phyloP scores from a whole-genome alignment of 2,113 vertebrate genomes.

The Accipiter cooperii region DNA sequence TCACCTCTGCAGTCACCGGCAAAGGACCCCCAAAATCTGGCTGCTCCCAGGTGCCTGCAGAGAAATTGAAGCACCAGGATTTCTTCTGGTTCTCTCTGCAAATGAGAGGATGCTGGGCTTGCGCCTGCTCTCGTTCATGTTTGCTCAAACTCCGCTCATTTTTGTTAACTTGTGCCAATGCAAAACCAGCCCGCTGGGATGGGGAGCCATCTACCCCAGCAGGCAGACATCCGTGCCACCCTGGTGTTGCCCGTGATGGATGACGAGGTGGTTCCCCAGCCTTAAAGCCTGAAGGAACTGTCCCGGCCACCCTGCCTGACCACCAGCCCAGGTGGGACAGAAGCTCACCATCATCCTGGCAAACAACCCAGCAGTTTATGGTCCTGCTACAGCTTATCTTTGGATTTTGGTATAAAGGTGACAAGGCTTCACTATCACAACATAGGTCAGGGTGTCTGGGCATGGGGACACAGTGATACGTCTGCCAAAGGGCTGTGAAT shows the following conservation, averaged over 20 bases:
- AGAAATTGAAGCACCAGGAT: rapidly evolving
- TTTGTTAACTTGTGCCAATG: neutral
- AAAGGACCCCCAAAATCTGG: rapidly evolving
- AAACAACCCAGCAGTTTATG: neutral
- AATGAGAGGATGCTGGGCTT: rapidly evolving
- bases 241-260: rapidly evolving
- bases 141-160: neutral
- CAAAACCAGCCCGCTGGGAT: rapidly evolving
- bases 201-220: rapidly evolving
- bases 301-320: rapidly evolving
- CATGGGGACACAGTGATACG: rapidly evolving
- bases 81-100: neutral
- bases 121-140: rapidly evolving
- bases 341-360: neutral
- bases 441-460: neutral
- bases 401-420: neutral
- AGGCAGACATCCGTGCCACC: rapidly evolving
- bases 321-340: neutral
- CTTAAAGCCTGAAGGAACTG: neutral
- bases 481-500: neutral
- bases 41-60: neutral
- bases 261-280: neutral
- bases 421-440: neutral
- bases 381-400: rapidly evolving
- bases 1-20: neutral